Conservation (phyloP, 2,888 invertebrate genomes). For the Andrena bucephala region DNA sequence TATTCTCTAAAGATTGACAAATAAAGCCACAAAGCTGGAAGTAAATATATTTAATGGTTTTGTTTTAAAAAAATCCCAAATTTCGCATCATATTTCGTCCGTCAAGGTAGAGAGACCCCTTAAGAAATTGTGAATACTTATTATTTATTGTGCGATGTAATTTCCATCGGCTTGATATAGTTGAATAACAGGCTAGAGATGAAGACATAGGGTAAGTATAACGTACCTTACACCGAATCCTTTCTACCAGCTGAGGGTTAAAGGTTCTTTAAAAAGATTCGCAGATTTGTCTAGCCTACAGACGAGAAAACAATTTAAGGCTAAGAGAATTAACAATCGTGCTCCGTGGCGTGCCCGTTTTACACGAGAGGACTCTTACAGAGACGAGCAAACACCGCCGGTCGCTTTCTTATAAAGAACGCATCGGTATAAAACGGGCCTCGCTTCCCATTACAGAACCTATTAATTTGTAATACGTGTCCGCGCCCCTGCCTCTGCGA, state of each 20-base stretch:
- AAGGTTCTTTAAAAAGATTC: conserved; percentile 13
- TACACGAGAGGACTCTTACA: conserved; percentile 32
- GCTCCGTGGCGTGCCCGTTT: conserved; percentile 46
- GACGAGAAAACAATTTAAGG: conserved; percentile 58
- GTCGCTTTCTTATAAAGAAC: conserved; percentile 35
- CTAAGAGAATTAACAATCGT: conserved; percentile 52
- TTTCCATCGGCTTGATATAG: too few relatives aligned
- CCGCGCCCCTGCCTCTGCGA: conserved; percentile 51
- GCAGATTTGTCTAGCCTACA: conserved; percentile 28
- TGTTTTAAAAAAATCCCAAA: too few relatives aligned
- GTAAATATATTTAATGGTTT: too few relatives aligned
- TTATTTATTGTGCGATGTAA: too few relatives aligned
- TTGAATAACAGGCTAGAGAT: too few relatives aligned
- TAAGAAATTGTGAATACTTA: too few relatives aligned
- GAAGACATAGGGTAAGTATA: background rate
- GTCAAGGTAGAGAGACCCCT: too few relatives aligned
- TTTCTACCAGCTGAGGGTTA: conserved; percentile 11
- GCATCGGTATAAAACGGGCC: conserved; percentile 52
- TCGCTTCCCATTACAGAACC: conserved; percentile 37
- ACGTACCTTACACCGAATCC: background rate
- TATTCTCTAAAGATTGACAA: too few relatives aligned
- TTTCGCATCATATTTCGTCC: too few relatives aligned
- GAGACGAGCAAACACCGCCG: conserved; percentile 29
- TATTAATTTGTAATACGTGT: conserved; percentile 47
- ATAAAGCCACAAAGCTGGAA: too few relatives aligned